Conservation (phyloP, 1,140 invertebrate genomes). For the Halictus rubicundus region DNA sequence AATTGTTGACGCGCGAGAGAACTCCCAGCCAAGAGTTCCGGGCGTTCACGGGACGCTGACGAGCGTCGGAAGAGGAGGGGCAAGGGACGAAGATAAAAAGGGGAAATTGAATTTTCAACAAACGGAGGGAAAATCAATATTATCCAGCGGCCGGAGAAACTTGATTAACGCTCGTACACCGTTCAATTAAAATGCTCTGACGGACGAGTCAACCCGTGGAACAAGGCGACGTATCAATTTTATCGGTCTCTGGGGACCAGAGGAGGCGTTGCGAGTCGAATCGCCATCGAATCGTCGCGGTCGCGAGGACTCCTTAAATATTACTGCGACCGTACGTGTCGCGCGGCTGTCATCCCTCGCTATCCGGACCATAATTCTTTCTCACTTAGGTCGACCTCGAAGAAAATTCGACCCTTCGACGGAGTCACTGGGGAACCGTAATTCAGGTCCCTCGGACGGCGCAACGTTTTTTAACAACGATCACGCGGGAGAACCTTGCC, state of each 20-base stretch:
- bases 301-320: constrained; percentile 12
- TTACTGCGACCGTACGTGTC: background rate
- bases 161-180: constrained; percentile 64
- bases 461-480: background rate
- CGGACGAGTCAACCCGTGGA: constrained; percentile 25
- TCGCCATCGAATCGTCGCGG: background rate
- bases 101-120: constrained; percentile 62
- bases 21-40: background rate
- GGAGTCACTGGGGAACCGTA: constrained; percentile 6
- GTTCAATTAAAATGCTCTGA: constrained; percentile 63
- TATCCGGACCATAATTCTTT: constrained; percentile 17
- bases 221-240: constrained; percentile 54
- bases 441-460: background rate
- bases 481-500: background rate
- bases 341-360: constrained; percentile 2
- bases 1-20: too few species aligned
- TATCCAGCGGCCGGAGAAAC: constrained; percentile 62
- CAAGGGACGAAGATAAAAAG: background rate
- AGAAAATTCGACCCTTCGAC: constrained; percentile 31
- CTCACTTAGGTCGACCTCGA: background rate
- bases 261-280: background rate
- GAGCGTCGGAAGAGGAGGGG: background rate
- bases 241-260: background rate
- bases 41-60: background rate
- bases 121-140: constrained; percentile 64